Base-by-base conservation (phyloP, 2,113 vertebrate species). In the Hirundichthys speculiger region DNA sequence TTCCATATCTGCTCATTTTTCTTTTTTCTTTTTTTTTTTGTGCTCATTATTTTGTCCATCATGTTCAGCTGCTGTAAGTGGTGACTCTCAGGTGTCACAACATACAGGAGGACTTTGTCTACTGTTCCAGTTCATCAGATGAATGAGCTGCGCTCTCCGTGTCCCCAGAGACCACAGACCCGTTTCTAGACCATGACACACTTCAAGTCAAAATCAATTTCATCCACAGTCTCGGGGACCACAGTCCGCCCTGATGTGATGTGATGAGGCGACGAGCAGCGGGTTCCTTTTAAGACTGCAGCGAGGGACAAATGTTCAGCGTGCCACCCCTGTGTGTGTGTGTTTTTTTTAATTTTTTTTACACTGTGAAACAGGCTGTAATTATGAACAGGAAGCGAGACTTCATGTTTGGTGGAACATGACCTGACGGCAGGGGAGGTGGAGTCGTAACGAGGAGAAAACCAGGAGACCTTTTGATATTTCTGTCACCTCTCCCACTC, bases 351-450 rank as follows among this genome's bases (percentile, higher is more conserved):
- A n/a, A n/a, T n/a, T 10, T 34, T 34, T 10, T 34, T 71, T 54
- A 77, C 64, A 38, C 54, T 43, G 66, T 62, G 64, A 46, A 64
- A 55, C 78, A 70, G 25, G 59, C 74, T 82, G 74, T 85, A 88
- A 88, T 88, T 84, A 87, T 79, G 65, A 73, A 77, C 74, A 86
- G 76, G 83, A 89, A 90, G 64, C 76, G 49, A 66, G 75, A 83
- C 73, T 61, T 68, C 55, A 69, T 58, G 57, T 75, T 54, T 49
- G 48, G n/a, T 55, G 70, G 52, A 69, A 67, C 5, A 5, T 12
- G 18, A 57, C 47, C 40, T 58, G 49, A 38, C 30, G 14, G 22
- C 19, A 11, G 45, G 69, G 45, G 68, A 45, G 15, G 64, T 0
- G 2, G n/a, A 30, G 20, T n/a, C n/a, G n/a, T n/a, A n/a, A n/a